Percentiles rank a stretch among this genome's conserved stretches.
Evolutionary conservation across 1,140 invertebrate species (phyloP).

Genomic region (Penaeus indicus): DNA sequence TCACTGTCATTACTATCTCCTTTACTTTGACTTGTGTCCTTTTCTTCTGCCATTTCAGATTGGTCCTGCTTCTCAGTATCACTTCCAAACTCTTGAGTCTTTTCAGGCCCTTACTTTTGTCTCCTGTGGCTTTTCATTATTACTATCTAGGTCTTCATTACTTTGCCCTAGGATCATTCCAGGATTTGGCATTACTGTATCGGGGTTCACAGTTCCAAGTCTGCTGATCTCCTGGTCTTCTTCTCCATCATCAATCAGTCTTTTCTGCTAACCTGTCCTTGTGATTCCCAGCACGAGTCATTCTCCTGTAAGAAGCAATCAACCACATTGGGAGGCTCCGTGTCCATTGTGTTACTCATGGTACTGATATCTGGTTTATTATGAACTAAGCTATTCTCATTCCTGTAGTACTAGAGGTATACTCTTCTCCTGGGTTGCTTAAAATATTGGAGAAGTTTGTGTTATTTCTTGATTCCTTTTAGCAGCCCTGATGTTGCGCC

Average conservation of each 20-base stretch:
- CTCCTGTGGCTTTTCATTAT: too few relatives aligned
- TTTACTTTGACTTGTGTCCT: too few relatives aligned
- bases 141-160: too few relatives aligned
- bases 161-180: not conserved
- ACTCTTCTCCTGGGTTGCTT: not conserved
- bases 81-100: too few relatives aligned
- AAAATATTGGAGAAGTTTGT: not conserved
- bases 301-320: not conserved
- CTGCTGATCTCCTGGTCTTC: slow-evolving; percentile 39
- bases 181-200: slow-evolving; percentile 42
- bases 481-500: slow-evolving; percentile 47
- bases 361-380: not conserved
- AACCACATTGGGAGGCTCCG: not conserved
- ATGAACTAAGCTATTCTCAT: not conserved
- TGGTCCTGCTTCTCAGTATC: too few relatives aligned
- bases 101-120: too few relatives aligned
- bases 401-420: not conserved
- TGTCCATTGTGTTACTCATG: not conserved
- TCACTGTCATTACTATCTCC: not conserved
- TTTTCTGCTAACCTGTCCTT: slow-evolving; percentile 18
- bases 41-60: too few relatives aligned
- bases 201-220: slow-evolving; percentile 52
- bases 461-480: not conserved
- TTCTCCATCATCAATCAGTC: slow-evolving; percentile 41
- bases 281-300: slow-evolving; percentile 29